Evolutionary conservation across 2,797 vertebrate genomes (phyloP), one percentile per base, ranked within the genome.

Genomic region (Lepilemur ruficaudatus): DNA sequence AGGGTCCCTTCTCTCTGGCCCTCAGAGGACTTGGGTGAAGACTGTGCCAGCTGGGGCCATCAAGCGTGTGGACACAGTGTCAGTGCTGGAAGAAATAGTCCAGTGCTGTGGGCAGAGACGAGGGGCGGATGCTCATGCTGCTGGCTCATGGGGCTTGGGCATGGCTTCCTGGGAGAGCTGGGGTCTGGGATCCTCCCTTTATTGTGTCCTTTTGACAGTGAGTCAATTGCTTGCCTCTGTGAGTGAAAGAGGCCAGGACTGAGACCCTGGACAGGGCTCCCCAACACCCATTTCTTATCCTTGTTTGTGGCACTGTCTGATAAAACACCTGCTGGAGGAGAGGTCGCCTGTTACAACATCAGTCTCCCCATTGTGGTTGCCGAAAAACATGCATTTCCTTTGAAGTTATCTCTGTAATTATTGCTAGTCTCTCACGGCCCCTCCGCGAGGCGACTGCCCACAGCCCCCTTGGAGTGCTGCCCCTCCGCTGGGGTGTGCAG

Each of bases 111-210:
- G 43, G 15, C 52, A 28, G 7, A 46, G n/a, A 32, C 32, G 25
- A 50, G 52, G 22, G 8, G 52, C 0, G 0, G 18, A 30, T 55
- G 25, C 20, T 46, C 2, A 1, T 0, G 4, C 17, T 76, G 43
- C 52, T 43, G 4, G 18, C 28, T 35, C 18, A 48, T 0, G 1
- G 0, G 35, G 5, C 2, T n/a, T 32, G 35, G 67, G 23, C 69
- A 69, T 30, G 28, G 28, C 28, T 80, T 70, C 67, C 67, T 0
- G 7, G 20, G 5, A n/a, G 65, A 52, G 17, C 35, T 76, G 10
- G 0, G 30, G 52, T 52, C 72, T 46, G 18, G 38, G 7, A 25
- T 50, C 35, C 69, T 89, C 32, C 1, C 28, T 30, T 41, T 46
- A 32, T 15, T 8, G 4, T 70, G 8, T 55, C 57, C 41, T 70